phyloP scores from a whole-genome alignment of 1,140 invertebrate species.

The Caenorhabditis tropicalis region DNA sequence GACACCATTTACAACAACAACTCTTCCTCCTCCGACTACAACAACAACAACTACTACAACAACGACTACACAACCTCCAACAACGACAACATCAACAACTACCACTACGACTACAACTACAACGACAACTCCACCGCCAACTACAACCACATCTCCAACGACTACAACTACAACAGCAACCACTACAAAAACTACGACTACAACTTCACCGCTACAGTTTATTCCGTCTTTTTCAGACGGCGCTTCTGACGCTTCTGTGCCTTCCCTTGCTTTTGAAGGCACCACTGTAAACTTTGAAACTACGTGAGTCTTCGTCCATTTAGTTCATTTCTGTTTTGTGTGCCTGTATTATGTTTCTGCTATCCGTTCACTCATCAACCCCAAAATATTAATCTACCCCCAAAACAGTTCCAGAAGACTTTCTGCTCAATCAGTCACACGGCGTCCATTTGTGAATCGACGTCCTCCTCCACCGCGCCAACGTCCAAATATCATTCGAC shows the following conservation, averaged over 20 bases:
- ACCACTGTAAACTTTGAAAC: constrained; percentile 44
- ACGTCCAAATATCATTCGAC: constrained; percentile 25
- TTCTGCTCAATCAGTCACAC: neutral
- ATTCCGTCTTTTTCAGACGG: constrained; percentile 26
- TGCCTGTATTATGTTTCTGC: neutral
- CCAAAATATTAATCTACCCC: neutral
- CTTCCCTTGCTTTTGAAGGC: constrained; percentile 18
- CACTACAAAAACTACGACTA: neutral
- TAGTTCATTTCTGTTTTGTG: neutral
- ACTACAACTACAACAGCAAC: neutral
- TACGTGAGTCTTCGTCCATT: constrained; percentile 17
- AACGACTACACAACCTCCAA: neutral
- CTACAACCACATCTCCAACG: neutral
- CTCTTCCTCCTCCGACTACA: neutral
- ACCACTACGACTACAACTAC: neutral
- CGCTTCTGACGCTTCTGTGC: neutral
- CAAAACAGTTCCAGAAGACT: constrained; percentile 31
- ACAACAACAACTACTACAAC: neutral
- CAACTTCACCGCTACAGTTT: neutral
- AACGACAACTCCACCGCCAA: neutral
- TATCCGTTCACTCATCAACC: neutral
- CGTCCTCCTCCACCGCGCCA: constrained; percentile 43
- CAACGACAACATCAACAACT: constrained; percentile 5
- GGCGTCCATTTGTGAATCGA: constrained; percentile 8
- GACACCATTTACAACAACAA: neutral